phyloP scores from a whole-genome alignment of 2,888 invertebrate genomes.

The Temnothorax rugatulus region DNA sequence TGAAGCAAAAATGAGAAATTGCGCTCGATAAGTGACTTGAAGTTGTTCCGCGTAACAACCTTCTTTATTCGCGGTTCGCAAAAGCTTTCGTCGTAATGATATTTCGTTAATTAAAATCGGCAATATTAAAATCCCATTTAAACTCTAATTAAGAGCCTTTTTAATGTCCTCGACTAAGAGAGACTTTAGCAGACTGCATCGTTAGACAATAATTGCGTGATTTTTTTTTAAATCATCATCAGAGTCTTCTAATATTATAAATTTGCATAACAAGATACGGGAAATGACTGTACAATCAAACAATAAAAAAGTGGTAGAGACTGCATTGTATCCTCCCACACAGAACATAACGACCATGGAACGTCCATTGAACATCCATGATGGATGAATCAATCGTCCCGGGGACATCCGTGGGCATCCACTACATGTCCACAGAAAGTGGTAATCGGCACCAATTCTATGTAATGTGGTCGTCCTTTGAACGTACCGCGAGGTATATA shows the following conservation, averaged over 20 bases:
- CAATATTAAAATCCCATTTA: conserved; percentile 45
- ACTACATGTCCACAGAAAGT: no score
- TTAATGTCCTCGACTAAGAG: neutral
- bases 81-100: conserved; percentile 41
- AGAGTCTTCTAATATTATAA: neutral
- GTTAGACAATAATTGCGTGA: conserved; percentile 15
- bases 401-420: no score
- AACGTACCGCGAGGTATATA: no score
- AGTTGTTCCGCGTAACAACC: neutral
- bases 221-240: neutral
- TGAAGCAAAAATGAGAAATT: conserved; percentile 9
- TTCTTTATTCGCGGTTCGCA: neutral
- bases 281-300: conserved; percentile 2
- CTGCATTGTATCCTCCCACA: no score
- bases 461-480: no score
- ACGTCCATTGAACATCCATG: no score
- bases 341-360: no score
- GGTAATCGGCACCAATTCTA: no score
- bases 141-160: conserved; percentile 32
- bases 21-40: neutral
- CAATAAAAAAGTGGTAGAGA: neutral
- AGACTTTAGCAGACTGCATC: conserved; percentile 2
- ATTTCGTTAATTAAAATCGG: conserved; percentile 39
- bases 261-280: conserved; percentile 15
- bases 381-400: no score